Percentiles rank a stretch among this genome's conserved stretches.
Conservation (phyloP, 2,797 vertebrate species). For the Borostomias antarcticus region DNA sequence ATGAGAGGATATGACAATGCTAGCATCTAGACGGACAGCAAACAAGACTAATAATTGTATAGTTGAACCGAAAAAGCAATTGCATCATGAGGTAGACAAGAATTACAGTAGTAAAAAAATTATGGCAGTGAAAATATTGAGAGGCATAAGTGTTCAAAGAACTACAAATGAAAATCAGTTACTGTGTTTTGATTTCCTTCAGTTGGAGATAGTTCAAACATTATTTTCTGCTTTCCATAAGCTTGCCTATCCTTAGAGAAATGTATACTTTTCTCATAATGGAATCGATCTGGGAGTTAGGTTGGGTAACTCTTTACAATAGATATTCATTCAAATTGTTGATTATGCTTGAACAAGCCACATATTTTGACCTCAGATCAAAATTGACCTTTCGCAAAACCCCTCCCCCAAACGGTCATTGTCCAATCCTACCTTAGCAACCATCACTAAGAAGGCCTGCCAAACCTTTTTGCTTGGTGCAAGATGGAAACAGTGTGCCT, state of each 20-base stretch:
- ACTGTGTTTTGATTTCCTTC: slow-evolving; percentile 14
- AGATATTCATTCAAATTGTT: too few species aligned
- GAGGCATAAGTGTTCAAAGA: slow-evolving; percentile 26
- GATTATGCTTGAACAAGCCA: too few species aligned
- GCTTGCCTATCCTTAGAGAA: slow-evolving; percentile 43
- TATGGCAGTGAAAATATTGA: slow-evolving; percentile 17
- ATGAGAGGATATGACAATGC: slow-evolving; percentile 12
- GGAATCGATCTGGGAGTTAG: slow-evolving; percentile 67
- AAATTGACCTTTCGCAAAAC: too few species aligned
- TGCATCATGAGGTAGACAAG: not conserved
- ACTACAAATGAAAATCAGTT: slow-evolving; percentile 25
- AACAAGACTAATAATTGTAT: not conserved
- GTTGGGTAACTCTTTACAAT: slow-evolving; percentile 21
- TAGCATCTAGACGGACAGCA: slow-evolving; percentile 10
- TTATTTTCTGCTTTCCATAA: slow-evolving; percentile 27
- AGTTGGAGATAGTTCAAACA: slow-evolving; percentile 28
- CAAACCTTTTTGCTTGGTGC: too few species aligned
- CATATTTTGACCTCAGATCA: not conserved
- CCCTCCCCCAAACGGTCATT: too few species aligned
- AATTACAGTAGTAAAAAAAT: not conserved
- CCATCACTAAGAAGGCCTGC: too few species aligned
- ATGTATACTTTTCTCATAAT: slow-evolving; percentile 59
- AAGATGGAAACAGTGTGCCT: too few species aligned
- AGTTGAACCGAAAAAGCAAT: not conserved
- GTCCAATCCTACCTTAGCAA: too few species aligned